phyloP scores from a whole-genome alignment of 1,140 invertebrate species.

The Bombus sylvicola region DNA sequence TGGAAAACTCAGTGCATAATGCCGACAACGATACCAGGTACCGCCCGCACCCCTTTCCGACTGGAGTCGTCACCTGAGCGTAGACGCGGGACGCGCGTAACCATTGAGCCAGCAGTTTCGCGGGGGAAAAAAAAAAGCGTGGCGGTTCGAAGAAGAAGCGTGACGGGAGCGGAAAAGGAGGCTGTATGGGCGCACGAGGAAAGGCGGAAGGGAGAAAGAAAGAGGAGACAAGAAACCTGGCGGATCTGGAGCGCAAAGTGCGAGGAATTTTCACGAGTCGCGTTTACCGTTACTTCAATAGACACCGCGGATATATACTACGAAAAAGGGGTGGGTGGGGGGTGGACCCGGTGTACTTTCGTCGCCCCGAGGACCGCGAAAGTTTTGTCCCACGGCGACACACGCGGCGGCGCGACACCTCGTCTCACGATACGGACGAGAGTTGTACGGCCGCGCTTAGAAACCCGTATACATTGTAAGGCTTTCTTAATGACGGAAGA shows the following conservation, averaged over 20 bases:
- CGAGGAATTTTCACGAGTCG: constrained; percentile 71
- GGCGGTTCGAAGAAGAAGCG: constrained; percentile 29
- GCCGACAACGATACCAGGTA: constrained; percentile 17
- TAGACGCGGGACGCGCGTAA: constrained; percentile 50
- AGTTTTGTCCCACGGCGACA: constrained; percentile 57
- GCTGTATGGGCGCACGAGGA: constrained; percentile 36
- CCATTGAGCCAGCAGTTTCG: constrained; percentile 43
- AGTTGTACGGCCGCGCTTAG: constrained; percentile 72
- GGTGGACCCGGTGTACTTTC: constrained; percentile 53
- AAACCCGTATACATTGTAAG: constrained; percentile 78
- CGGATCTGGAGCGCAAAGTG: constrained; percentile 72
- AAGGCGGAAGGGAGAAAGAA: constrained; percentile 42
- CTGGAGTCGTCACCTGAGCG: constrained; percentile 47
- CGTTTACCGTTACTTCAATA: constrained; percentile 77
- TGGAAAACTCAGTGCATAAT: constrained; percentile 49
- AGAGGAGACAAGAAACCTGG: constrained; percentile 69
- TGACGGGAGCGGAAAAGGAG: constrained; percentile 38
- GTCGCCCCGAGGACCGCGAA: constrained; percentile 45
- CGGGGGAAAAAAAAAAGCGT: neutral
- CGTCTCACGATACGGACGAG: constrained; percentile 48
- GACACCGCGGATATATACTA: constrained; percentile 65
- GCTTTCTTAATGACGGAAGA: constrained; percentile 83
- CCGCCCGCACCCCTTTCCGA: constrained; percentile 20
- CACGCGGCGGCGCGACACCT: neutral
- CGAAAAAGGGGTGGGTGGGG: constrained; percentile 11